Evolutionary conservation across 2,888 invertebrate species (phyloP).

Genomic region (Andrena bicolor): DNA sequence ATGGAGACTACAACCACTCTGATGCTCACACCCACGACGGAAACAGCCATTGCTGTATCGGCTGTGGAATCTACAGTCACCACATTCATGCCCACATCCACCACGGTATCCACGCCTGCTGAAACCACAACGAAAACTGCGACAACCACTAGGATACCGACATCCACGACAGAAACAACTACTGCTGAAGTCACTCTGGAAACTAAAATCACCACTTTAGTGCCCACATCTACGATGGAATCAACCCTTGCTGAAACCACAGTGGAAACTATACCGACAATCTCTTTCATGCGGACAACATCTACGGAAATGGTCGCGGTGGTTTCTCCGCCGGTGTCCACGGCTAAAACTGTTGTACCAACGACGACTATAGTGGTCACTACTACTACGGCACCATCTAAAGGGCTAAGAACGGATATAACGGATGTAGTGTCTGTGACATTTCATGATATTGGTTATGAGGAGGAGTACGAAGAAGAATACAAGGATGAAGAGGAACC

Average conservation of each 20-base stretch:
- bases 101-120: rapidly evolving
- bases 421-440: not conserved
- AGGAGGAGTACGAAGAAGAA: too few relatives aligned
- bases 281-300: not conserved
- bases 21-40: not conserved
- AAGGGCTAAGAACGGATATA: not conserved
- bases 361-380: not conserved
- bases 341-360: not conserved
- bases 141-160: not conserved
- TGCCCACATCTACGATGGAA: not conserved
- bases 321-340: too few relatives aligned
- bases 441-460: too few relatives aligned
- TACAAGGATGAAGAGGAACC: too few relatives aligned
- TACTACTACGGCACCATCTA: not conserved
- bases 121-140: not conserved
- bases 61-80: too few relatives aligned
- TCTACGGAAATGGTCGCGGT: not conserved
- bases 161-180: not conserved
- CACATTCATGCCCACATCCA: too few relatives aligned
- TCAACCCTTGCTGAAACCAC: not conserved
- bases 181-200: not conserved
- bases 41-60: too few relatives aligned
- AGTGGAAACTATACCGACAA: not conserved
- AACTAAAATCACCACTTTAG: not conserved
- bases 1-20: not conserved